Evolutionary conservation across 2,113 vertebrate species (phyloP), one percentile per base, ranked within the genome.

Genomic region (Halcyon senegalensis): DNA sequence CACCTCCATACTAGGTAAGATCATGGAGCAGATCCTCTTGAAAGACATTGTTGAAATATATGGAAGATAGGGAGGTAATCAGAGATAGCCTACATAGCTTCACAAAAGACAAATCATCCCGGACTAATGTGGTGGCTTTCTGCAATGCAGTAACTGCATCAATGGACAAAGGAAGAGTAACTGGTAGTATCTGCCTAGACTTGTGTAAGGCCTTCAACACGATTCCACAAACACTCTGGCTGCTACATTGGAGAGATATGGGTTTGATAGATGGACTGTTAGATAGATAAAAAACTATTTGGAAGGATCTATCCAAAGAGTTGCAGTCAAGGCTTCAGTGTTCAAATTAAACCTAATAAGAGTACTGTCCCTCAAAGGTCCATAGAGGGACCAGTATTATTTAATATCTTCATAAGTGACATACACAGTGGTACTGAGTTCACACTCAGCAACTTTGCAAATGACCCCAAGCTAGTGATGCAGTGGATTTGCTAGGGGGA

Each of bases 331-430:
- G 6, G 9, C 4, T 3, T 80, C 25, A 46, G 5, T 46, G 12
- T 67, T 11, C 41, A 48, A 76, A 13, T 35, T 10, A 67, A 87
- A 62, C 3, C 21, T 51, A 24, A 16, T 76, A 66, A 41, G 12
- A 62, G 4, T n/a, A 30, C 16, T 83, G 5, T 62, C 18, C n/a
- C 39, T 80, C 28, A 80, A 44, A 27, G 19, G 14, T 56, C 16
- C 19, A 8, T 63, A n/a, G 0, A 1, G 4, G 16, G 16, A 30
- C 18, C 10, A 62, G 9, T 18, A 9, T 3, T 73, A 48, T 53
- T 64, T 50, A 75, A 16, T 44, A 63, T 23, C 23, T 33, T 89
- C 15, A 9, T 24, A 39, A 77, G 25, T 28, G 0, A 63, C 7
- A n/a, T 19, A 39, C 25, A 17, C 21, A 59, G 13, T 11, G 14